Evolutionary conservation across 2,888 invertebrate species (phyloP).

Genomic region (Acanthacorydalis orientalis): DNA sequence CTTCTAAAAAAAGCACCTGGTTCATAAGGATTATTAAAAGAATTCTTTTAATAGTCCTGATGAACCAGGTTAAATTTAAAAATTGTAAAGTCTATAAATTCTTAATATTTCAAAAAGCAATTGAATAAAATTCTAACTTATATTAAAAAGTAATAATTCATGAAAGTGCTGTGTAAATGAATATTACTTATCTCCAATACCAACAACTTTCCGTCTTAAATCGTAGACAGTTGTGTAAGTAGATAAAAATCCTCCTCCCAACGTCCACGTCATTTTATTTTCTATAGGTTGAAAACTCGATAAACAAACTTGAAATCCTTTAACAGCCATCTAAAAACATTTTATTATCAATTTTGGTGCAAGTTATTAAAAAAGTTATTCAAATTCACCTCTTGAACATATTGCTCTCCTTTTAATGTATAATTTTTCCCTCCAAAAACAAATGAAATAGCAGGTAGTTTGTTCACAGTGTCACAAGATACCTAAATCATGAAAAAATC

Average conservation of each 20-base stretch:
- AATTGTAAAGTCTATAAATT: too few species aligned
- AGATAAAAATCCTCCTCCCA: slow-evolving; percentile 31
- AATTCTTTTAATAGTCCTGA: background rate
- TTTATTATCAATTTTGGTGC: background rate
- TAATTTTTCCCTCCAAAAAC: slow-evolving; percentile 38
- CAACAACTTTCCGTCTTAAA: slow-evolving; percentile 21
- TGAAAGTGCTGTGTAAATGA: too few species aligned
- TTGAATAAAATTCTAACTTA: too few species aligned
- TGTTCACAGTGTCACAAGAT: slow-evolving; percentile 38
- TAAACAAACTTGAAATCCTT: slow-evolving; percentile 23
- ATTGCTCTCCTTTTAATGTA: slow-evolving; percentile 40
- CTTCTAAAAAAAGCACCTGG: background rate
- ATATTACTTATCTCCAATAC: slow-evolving; percentile 20
- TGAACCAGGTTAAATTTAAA: background rate
- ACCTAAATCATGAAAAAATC: slow-evolving; percentile 34
- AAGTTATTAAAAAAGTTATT: background rate
- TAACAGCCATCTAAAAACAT: slow-evolving; percentile 22
- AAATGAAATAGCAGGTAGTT: slow-evolving; percentile 41
- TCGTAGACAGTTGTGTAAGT: slow-evolving; percentile 31
- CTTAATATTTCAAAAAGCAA: too few species aligned
- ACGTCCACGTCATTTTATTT: slow-evolving; percentile 19
- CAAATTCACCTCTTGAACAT: slow-evolving; percentile 29
- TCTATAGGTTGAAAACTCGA: slow-evolving; percentile 24
- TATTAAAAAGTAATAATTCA: too few species aligned
- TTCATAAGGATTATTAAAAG: background rate